A percentile compares a stretch with the other conserved stretches of the same genome.
Conservation (phyloP, 2,888 invertebrate genomes). For the Caenorhabditis doughertyi region DNA sequence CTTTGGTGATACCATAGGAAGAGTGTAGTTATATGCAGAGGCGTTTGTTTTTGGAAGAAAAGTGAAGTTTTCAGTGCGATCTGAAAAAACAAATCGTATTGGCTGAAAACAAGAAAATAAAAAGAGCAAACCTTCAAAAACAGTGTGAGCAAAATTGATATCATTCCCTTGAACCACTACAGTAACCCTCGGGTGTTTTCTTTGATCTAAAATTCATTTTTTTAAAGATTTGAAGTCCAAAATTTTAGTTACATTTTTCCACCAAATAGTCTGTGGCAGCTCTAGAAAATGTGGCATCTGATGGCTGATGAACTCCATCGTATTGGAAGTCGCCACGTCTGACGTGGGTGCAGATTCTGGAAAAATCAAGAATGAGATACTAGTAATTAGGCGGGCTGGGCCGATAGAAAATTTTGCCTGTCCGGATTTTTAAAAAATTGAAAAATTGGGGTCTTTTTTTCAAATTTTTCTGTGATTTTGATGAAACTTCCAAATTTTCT, state of each 20-base stretch:
- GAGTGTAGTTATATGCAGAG: conserved; percentile 18
- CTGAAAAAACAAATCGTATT: conserved; percentile 21
- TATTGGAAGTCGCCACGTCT: conserved; percentile 65
- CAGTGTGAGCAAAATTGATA: conserved; percentile 54
- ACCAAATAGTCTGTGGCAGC: conserved; percentile 60
- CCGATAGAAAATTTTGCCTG: no score
- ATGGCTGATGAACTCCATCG: conserved; percentile 66
- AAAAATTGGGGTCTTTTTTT: no score
- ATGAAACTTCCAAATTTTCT: no score
- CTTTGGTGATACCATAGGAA: conserved; percentile 12
- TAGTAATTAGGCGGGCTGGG: no score
- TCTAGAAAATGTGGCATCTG: conserved; percentile 58
- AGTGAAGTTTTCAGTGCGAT: conserved; percentile 12
- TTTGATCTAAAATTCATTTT: conserved; percentile 33
- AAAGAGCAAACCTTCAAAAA: conserved; percentile 50
- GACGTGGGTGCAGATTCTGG: conserved; percentile 68
- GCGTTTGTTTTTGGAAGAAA: not conserved
- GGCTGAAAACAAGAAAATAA: not conserved
- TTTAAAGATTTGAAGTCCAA: not conserved
- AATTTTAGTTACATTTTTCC: conserved; percentile 40
- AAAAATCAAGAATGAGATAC: no score
- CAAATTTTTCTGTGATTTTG: no score
- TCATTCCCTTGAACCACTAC: conserved; percentile 66
- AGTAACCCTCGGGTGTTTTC: conserved; percentile 28
- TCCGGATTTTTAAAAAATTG: no score